Evolutionary conservation across 2,888 invertebrate genomes (phyloP).

Genomic region (Allygus modestus): DNA sequence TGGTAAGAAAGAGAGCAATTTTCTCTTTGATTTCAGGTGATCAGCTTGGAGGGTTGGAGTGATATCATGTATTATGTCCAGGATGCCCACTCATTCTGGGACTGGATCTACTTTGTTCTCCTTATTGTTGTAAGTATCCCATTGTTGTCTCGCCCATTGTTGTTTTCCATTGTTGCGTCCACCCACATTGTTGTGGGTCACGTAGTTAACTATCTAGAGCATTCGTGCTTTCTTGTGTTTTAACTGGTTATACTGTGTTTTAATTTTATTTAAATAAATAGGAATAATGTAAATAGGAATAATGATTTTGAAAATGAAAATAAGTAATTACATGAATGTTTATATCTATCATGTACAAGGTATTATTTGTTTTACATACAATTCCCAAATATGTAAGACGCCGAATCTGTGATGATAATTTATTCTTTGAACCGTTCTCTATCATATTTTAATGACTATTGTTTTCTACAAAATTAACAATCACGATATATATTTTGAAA

Average conservation of each 20-base stretch:
- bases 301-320: no score
- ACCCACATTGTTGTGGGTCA: neutral
- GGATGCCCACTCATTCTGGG: slow-evolving; percentile 99
- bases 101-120: slow-evolving; percentile 99
- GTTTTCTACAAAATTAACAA: no score
- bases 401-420: no score
- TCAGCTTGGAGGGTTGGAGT: slow-evolving; percentile 99
- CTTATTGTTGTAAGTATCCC: slow-evolving; percentile 94
- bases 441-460: no score
- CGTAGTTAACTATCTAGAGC: neutral
- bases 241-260: neutral
- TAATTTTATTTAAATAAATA: no score
- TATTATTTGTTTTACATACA: no score
- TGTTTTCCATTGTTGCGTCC: slow-evolving; percentile 17
- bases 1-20: slow-evolving; percentile 32
- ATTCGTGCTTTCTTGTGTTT: neutral
- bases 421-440: no score
- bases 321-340: no score
- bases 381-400: no score
- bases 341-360: no score
- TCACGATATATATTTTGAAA: no score
- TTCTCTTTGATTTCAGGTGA: slow-evolving; percentile 83
- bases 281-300: no score
- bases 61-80: slow-evolving; percentile 99
- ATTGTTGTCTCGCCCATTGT: slow-evolving; percentile 38